Evolutionary conservation across 2,797 vertebrate species (phyloP), one percentile per base, ranked within the genome.

Genomic region (Scolopax bukidnonensis): DNA sequence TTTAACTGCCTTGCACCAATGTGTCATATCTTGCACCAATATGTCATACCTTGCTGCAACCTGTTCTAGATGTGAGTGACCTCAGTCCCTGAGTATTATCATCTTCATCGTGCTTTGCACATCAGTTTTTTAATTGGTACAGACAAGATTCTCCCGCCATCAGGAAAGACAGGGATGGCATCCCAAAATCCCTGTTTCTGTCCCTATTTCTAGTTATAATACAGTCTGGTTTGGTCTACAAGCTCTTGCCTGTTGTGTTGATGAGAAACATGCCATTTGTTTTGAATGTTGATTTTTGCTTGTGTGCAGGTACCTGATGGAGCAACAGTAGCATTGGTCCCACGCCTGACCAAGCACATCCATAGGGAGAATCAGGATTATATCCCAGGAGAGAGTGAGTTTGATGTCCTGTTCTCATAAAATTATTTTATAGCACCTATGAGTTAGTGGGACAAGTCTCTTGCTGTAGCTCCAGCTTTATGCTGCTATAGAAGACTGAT

Each of bases 351-450:
- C 95, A 99, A 99, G 96, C 99, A 99, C 67, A 98, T 99, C 95
- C 99, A 99, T 85, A 98, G 99, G 81, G 99, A 99, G 97, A 99
- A 99, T 98, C 99, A 99, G 38, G 99, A 99, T 96, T 99, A 99
- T 45, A 97, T 99, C 69, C 99, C 99, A 36, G 99, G 99, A 98
- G 99, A 99, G 95, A 99, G 99, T 99, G 96, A 99, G 99, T 98
- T 67, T 65, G 32, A 73, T 69, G 32, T 41, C 57, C 48, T 47
- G 9, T 63, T 87, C 43, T 91, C 40, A 19, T 53, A 12, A 75
- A 81, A 38, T 28, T 1, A 61, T 59, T 84, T 81, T 17, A 38
- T 20, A 89, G n/a, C 32, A 65, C 25, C 79, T 80, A 6, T 30
- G 30, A 78, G 41, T 64, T 81, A 69, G 43, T 41, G 25, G 40